Conservation (phyloP, 2,888 invertebrate genomes). For the Amblyjoppa proteus region DNA sequence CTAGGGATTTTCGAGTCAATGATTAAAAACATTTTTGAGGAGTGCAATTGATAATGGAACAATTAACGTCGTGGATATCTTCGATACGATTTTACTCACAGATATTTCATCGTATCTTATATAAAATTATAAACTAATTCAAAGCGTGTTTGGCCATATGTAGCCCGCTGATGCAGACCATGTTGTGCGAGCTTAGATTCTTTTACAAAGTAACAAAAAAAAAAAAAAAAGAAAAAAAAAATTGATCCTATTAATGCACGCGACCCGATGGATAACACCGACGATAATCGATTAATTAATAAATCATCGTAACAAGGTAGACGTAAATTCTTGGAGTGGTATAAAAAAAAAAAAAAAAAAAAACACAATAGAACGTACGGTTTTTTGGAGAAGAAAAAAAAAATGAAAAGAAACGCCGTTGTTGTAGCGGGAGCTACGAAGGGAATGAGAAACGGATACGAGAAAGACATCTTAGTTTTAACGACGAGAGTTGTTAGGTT, state of each 20-base stretch:
- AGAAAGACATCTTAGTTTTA: constrained; percentile 74
- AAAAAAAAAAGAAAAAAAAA: constrained; percentile 3
- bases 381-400: not conserved
- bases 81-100: constrained; percentile 18
- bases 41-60: constrained; percentile 9
- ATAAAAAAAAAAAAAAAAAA: not conserved
- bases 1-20: constrained; percentile 4
- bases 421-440: not conserved
- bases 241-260: constrained; percentile 28
- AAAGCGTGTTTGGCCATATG: constrained; percentile 4
- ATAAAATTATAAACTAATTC: not conserved
- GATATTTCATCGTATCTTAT: not conserved
- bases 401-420: not conserved
- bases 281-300: constrained; percentile 40
- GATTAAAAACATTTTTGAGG: not conserved
- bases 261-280: constrained; percentile 19
- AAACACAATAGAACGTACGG: constrained; percentile 15
- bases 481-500: constrained; percentile 75
- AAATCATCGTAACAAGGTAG: constrained; percentile 48
- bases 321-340: constrained; percentile 45
- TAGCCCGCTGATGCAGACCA: constrained; percentile 4
- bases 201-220: constrained; percentile 13
- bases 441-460: constrained; percentile 57
- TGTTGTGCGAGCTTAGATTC: constrained; percentile 42
- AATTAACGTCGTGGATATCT: not conserved